Conservation (phyloP, 2,113 vertebrate genomes). For the Phyllostomus hastatus region DNA sequence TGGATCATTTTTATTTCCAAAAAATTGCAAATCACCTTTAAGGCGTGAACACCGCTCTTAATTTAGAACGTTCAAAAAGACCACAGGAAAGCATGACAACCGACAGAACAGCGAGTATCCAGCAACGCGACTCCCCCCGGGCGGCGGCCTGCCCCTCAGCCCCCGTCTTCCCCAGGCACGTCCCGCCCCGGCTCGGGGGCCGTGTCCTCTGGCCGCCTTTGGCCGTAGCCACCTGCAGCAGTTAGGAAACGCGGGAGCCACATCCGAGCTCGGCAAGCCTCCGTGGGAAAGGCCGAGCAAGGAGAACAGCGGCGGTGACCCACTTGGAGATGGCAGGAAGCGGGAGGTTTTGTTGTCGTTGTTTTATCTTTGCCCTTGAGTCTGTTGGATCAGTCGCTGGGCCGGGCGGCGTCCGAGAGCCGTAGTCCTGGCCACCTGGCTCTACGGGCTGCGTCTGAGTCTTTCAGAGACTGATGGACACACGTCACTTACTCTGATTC, state of each 20-base stretch:
- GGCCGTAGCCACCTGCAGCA: neutral
- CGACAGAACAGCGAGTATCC: neutral
- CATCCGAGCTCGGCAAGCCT: neutral
- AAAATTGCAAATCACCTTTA: constrained; percentile 30
- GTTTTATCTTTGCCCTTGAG: neutral
- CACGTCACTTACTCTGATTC: neutral
- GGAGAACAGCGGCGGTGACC: constrained; percentile 9
- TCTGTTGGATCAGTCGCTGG: neutral
- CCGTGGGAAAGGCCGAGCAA: neutral
- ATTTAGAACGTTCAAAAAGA: constrained; percentile 28
- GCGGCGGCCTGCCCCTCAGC: neutral
- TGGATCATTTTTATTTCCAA: constrained; percentile 41
- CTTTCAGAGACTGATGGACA: neutral
- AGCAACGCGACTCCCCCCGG: neutral
- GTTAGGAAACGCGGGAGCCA: neutral
- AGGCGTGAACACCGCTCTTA: neutral
- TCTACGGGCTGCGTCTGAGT: neutral
- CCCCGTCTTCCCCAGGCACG: neutral
- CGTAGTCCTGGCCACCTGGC: neutral
- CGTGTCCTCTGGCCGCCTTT: neutral
- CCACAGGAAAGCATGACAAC: neutral
- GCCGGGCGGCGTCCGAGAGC: neutral
- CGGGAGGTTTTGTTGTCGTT: neutral
- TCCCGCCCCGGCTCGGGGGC: neutral
- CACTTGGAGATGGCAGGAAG: constrained; percentile 1